Percentiles rank a stretch among this genome's conserved stretches.
These are phyloP conservation scores for Drosophila persimilis DNA, from an alignment of 1,140 invertebrate genomes.

Conservation along the genomic window DNA sequence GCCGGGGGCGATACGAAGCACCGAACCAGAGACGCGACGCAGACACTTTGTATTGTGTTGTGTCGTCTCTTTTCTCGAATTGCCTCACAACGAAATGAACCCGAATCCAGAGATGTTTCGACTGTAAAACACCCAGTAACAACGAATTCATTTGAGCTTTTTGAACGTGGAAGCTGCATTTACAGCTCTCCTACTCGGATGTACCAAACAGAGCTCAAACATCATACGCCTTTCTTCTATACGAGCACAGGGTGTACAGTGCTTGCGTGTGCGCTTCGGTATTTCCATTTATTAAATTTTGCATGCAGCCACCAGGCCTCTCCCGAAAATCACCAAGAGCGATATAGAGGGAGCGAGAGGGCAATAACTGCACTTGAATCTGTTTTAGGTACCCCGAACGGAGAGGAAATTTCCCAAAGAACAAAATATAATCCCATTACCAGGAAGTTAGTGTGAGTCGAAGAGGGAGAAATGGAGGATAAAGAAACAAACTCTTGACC, in stretches of 20 bases:
- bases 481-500: conserved; percentile 49
- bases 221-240: background rate
- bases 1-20: conserved; percentile 20
- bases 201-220: conserved; percentile 7
- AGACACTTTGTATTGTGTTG: conserved; percentile 12
- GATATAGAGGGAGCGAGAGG: conserved; percentile 6
- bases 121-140: no score
- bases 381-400: conserved; percentile 12
- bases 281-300: conserved; percentile 69
- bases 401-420: conserved; percentile 15
- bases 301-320: conserved; percentile 36
- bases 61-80: background rate
- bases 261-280: conserved; percentile 70
- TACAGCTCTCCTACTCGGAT: background rate
- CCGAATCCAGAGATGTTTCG: background rate
- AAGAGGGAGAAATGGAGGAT: conserved; percentile 10
- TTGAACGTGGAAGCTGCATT: no score
- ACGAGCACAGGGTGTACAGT: conserved; percentile 1
- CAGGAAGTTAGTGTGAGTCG: conserved; percentile 30
- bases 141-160: no score
- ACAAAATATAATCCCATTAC: conserved; percentile 40
- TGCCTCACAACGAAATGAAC: conserved; percentile 21
- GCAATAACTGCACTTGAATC: conserved; percentile 47
- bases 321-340: conserved; percentile 12
- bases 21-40: background rate